Percentiles rank a stretch among this genome's conserved stretches.
These are phyloP conservation scores for Lates calcarifer DNA, from an alignment of 2,113 vertebrate species.

Conservation along the genomic window DNA sequence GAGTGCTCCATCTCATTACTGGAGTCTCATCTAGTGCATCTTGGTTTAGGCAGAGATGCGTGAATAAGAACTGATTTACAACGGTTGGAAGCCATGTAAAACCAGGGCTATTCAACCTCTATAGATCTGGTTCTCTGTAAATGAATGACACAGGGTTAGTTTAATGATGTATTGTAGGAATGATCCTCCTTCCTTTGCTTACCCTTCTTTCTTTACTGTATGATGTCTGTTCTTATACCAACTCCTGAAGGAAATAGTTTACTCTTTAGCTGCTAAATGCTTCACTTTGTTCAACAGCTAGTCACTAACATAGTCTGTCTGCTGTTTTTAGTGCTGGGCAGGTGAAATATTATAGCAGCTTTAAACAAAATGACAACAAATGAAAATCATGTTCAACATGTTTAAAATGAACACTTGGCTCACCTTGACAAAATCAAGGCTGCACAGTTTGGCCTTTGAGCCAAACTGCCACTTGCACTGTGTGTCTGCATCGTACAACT, in stretches of 20 bases:
- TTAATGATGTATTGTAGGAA: not conserved
- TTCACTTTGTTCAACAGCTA: not conserved
- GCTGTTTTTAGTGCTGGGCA: too few species aligned
- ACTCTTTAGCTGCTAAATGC: not conserved
- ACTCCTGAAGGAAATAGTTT: not conserved
- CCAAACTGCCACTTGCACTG: conserved; percentile 99
- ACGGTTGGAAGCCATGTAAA: conserved; percentile 14
- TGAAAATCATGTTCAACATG: not conserved
- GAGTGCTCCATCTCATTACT: conserved; percentile 33
- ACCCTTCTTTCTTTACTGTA: not conserved
- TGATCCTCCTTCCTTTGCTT: not conserved
- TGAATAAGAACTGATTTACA: conserved; percentile 14
- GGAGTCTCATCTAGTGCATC: conserved; percentile 13
- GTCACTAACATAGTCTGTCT: not conserved
- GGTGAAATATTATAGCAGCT: not conserved
- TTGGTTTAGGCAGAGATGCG: conserved; percentile 3
- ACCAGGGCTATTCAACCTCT: not conserved
- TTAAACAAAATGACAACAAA: not conserved
- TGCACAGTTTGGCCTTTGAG: conserved; percentile 94
- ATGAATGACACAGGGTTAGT: not conserved
- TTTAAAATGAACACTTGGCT: conserved; percentile 7
- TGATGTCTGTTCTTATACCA: not conserved
- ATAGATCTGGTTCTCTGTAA: not conserved
- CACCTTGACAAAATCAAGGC: conserved; percentile 96
- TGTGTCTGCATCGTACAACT: conserved; percentile 96